Conservation (phyloP, 2,888 invertebrate species). For the Selenia dentaria region DNA sequence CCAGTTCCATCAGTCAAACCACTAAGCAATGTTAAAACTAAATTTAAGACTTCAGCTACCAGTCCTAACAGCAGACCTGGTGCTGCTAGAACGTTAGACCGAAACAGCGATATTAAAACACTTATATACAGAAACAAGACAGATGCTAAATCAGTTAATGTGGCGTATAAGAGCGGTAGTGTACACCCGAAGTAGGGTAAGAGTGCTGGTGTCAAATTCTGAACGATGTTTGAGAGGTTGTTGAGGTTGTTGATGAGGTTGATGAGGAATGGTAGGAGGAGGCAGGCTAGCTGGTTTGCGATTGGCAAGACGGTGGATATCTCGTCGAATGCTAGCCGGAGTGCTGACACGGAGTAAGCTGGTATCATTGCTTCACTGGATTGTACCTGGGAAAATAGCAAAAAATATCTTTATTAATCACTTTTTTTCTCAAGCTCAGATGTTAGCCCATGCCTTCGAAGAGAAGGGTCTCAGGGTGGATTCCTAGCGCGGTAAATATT, state of each 20-base stretch:
- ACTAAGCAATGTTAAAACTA: conserved; percentile 65
- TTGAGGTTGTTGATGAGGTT: conserved; percentile 76
- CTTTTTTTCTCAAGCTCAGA: too few relatives aligned
- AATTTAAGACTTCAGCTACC: conserved; percentile 61
- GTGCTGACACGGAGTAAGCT: conserved; percentile 69
- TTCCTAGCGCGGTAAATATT: too few relatives aligned
- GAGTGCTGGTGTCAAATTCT: conserved; percentile 72
- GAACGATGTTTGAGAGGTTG: conserved; percentile 73
- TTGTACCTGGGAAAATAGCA: conserved; percentile 48
- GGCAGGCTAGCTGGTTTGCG: conserved; percentile 69
- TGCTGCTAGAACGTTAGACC: conserved; percentile 70
- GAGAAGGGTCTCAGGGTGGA: too few relatives aligned
- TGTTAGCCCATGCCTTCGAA: too few relatives aligned
- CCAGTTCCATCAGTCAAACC: conserved; percentile 67
- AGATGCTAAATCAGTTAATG: conserved; percentile 72
- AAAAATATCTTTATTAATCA: neutral
- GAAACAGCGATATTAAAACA: conserved; percentile 69
- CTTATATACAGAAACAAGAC: conserved; percentile 74
- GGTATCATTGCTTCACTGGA: conserved; percentile 71
- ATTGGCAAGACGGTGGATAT: conserved; percentile 68
- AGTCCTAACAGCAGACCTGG: conserved; percentile 64
- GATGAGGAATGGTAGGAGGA: conserved; percentile 69
- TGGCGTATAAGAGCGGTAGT: conserved; percentile 67
- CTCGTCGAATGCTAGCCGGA: conserved; percentile 73
- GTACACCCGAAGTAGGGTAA: conserved; percentile 77